These are phyloP conservation scores for Drosophila paranaensis DNA, from an alignment of 2,888 invertebrate species.

Conservation along the genomic window DNA sequence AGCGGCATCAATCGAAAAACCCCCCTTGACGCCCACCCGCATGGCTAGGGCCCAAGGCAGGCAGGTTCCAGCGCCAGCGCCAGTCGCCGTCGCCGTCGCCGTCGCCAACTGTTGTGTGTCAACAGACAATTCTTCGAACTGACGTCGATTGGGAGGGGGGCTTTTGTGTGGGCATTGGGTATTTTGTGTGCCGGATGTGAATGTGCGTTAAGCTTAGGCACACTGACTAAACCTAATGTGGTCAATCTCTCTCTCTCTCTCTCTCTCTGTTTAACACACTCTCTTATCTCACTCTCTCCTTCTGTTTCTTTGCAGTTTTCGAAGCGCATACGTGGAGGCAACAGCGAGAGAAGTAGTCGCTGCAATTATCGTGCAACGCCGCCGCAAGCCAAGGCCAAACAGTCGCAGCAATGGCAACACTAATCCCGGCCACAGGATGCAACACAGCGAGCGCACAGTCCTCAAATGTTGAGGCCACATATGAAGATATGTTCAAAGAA, in stretches of 20 bases:
- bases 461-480: conserved; percentile 85
- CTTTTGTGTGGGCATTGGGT: conserved; percentile 34
- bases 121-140: conserved; percentile 65
- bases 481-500: conserved; percentile 90
- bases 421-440: conserved; percentile 82
- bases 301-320: conserved; percentile 63
- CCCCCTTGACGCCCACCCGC: conserved; percentile 32
- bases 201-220: conserved; percentile 46
- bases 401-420: conserved; percentile 83
- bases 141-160: conserved; percentile 29
- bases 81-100: conserved; percentile 3
- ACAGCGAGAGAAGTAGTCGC: conserved; percentile 67
- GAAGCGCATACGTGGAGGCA: conserved; percentile 74
- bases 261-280: conserved; percentile 6
- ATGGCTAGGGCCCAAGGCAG: conserved; percentile 61
- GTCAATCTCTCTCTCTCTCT: neutral
- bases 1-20: conserved; percentile 36
- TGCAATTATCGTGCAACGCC: conserved; percentile 63
- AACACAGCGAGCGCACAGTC: conserved; percentile 76
- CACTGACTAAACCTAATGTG: conserved; percentile 38
- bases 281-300: conserved; percentile 4
- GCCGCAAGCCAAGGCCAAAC: conserved; percentile 69
- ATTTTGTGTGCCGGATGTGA: conserved; percentile 67
- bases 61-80: conserved; percentile 44
- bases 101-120: conserved; percentile 47